Conservation (phyloP, 2,113 vertebrate species). For the Ardeotis arabs region DNA sequence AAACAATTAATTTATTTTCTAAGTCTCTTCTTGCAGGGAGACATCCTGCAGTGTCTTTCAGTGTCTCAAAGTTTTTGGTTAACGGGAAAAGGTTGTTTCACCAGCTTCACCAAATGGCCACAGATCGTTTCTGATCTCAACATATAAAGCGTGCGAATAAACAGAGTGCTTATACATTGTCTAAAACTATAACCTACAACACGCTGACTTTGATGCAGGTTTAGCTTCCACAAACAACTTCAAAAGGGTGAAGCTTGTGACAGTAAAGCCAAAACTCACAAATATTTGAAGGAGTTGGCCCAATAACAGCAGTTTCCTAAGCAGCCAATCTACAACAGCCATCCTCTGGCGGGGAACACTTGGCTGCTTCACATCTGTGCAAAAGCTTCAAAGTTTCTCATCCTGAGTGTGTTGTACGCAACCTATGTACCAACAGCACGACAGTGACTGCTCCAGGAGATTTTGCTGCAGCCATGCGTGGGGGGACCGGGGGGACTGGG, state of each 20-base stretch:
- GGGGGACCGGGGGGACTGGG: too few species aligned
- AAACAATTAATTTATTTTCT: not conserved
- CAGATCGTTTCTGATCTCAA: not conserved
- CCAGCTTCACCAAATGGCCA: not conserved
- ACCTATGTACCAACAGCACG: accelerated
- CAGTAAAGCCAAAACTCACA: not conserved
- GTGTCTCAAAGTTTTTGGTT: not conserved
- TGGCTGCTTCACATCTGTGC: not conserved
- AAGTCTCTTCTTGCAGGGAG: not conserved
- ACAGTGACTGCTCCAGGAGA: not conserved
- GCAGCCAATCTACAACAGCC: not conserved
- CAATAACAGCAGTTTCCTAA: not conserved
- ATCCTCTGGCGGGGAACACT: not conserved
- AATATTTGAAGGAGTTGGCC: not conserved
- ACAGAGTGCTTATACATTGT: not conserved
- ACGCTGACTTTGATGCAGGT: not conserved
- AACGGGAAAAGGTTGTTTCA: not conserved
- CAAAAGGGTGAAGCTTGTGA: not conserved
- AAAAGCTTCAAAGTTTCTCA: not conserved
- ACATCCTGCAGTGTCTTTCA: not conserved
- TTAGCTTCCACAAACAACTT: not conserved
- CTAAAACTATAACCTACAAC: not conserved
- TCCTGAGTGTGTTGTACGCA: not conserved
- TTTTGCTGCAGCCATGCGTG: accelerated
- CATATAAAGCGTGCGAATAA: not conserved